Conservation (phyloP, 2,113 vertebrate species). For the Coryphaenoides rupestris region DNA sequence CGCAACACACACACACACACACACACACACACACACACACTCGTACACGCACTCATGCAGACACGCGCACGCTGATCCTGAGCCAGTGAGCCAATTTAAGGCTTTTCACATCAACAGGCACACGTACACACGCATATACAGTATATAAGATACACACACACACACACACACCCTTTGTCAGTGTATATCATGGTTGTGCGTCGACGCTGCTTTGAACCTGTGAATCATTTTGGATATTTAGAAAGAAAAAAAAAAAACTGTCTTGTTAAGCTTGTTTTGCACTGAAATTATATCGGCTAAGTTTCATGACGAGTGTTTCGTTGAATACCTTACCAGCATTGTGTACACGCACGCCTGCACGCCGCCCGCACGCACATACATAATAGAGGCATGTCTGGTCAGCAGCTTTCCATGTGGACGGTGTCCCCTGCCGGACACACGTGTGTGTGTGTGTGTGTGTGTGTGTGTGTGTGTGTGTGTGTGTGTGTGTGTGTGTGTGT, state of each 20-base stretch:
- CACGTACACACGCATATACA: slow-evolving; percentile 11
- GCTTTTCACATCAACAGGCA: slow-evolving; percentile 10
- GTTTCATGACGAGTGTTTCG: slow-evolving; percentile 16
- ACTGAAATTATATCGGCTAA: slow-evolving; percentile 37
- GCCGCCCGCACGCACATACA: slow-evolving; percentile 7
- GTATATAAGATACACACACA: slow-evolving; percentile 6
- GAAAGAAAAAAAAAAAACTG: slow-evolving; percentile 5
- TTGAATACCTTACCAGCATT: slow-evolving; percentile 15
- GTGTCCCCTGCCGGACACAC: background rate
- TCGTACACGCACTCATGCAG: slow-evolving; percentile 18
- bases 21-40: background rate
- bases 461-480: too few species aligned
- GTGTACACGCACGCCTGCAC: too few species aligned
- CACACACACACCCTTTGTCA: slow-evolving; percentile 24
- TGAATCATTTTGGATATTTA: slow-evolving; percentile 36
- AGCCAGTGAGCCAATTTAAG: background rate
- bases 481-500: too few species aligned
- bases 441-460: too few species aligned
- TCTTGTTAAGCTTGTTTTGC: slow-evolving; percentile 41
- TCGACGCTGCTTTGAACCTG: slow-evolving; percentile 45
- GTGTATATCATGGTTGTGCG: slow-evolving; percentile 51
- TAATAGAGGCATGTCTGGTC: too few species aligned
- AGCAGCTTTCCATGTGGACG: too few species aligned
- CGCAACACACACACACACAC: slow-evolving; percentile 6
- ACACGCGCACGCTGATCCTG: slow-evolving; percentile 6